Percentiles rank a stretch among this genome's conserved stretches.
These are phyloP conservation scores for Icerya purchasi DNA, from an alignment of 2,888 invertebrate genomes.

Conservation along the genomic window DNA sequence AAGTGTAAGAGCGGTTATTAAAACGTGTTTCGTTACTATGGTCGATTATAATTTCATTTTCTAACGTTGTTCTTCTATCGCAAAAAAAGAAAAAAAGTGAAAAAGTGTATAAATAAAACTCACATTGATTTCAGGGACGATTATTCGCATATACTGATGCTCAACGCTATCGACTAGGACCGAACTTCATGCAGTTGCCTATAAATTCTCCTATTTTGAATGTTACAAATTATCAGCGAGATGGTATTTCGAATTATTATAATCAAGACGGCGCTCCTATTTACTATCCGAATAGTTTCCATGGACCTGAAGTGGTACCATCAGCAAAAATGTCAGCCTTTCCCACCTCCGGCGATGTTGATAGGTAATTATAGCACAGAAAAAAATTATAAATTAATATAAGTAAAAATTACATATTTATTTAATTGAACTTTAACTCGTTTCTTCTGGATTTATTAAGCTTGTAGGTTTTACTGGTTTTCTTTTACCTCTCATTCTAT, in stretches of 20 bases:
- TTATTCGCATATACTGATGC: constrained; percentile 79
- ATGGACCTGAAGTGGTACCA: constrained; percentile 37
- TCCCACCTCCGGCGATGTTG: not conserved
- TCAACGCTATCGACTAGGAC: constrained; percentile 71
- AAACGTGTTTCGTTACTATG: too few species aligned
- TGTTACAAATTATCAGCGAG: constrained; percentile 61
- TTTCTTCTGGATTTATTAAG: too few species aligned
- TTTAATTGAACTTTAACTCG: too few species aligned
- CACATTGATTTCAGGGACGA: constrained; percentile 41
- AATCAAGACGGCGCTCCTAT: constrained; percentile 81
- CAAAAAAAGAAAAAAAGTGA: too few species aligned
- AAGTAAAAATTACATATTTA: too few species aligned
- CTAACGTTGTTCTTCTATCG: too few species aligned
- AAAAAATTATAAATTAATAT: too few species aligned
- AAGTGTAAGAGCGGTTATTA: too few species aligned
- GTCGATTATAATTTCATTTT: too few species aligned
- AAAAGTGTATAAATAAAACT: too few species aligned
- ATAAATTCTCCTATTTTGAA: constrained; percentile 65
- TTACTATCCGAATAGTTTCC: constrained; percentile 90
- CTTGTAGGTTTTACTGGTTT: too few species aligned
- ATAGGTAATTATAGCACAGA: not conserved
- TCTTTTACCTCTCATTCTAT: too few species aligned
- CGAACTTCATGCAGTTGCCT: constrained; percentile 78
- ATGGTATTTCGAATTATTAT: constrained; percentile 54
- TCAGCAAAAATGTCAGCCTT: not conserved